Evolutionary conservation across 2,797 vertebrate species (phyloP), one percentile per base, ranked within the genome.

Genomic region (Sphenopsis melanotis): DNA sequence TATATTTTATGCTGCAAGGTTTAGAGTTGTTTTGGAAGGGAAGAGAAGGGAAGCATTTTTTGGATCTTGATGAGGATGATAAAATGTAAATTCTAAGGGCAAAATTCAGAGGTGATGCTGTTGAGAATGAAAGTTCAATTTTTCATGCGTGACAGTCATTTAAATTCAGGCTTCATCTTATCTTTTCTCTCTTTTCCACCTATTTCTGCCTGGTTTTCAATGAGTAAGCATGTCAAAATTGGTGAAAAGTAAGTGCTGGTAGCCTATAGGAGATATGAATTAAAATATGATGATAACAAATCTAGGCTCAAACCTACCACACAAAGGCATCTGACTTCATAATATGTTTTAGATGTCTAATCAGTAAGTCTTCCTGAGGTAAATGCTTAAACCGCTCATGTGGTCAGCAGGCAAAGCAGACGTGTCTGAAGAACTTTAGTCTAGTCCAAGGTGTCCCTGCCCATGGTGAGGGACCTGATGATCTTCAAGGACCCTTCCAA

Each of bases 1-100:
- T 90, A 64, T 96, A 95, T 96, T 96, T 96, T 94, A 96, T 95
- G 32, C 74, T 95, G 83, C 83, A 96, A 93, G 68, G 80, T 86
- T 95, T 94, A 91, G 91, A 84, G 63, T 89, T 93, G 76, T 95
- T 96, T 94, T 78, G 70, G 75, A 87, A 91, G 36, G 70, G 26
- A 90, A 72, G 56, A 81, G 30, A 92, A 81, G 39, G 23, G 22
- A 79, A 92, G 10, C 37, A 59, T 60, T 95, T 94, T 90, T 76
- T 20, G 26, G 81, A 56, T 91, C 82, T 93, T 93, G 91, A 94
- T 94, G 85, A 96, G 64, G 49, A 88, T 50, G 91, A 93, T 91
- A 88, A 94, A 94, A 96, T 94, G 87, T 91, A 96, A 96, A 96
- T 96, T 94, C 64, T 91, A 76, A 90, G 81, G 83, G 60, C 66